These are phyloP conservation scores for Ctenodactylus gundi DNA, from an alignment of 2,113 vertebrate genomes.

Conservation along the genomic window DNA sequence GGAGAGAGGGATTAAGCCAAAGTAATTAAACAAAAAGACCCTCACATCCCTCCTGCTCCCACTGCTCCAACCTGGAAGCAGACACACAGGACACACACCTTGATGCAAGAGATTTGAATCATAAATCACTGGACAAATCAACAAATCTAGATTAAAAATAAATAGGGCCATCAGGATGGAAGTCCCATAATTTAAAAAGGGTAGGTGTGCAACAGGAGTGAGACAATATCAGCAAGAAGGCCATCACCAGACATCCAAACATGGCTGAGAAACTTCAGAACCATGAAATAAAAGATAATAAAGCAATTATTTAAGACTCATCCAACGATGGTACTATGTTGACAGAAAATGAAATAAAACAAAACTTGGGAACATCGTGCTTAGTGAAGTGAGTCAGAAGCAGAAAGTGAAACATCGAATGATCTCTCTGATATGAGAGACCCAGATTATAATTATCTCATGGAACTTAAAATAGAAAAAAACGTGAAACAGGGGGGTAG, in stretches of 20 bases:
- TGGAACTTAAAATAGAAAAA: too few relatives aligned
- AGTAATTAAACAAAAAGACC: background rate
- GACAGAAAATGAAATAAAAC: too few relatives aligned
- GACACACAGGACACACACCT: background rate
- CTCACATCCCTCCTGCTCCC: background rate
- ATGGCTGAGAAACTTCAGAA: background rate
- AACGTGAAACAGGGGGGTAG: too few relatives aligned
- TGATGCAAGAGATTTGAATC: too few relatives aligned
- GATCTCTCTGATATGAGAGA: too few relatives aligned
- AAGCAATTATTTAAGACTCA: too few relatives aligned
- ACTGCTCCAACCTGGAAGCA: too few relatives aligned
- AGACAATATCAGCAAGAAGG: background rate
- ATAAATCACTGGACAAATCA: background rate
- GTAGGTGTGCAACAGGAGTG: background rate
- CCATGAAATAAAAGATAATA: background rate
- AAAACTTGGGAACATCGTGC: too few relatives aligned
- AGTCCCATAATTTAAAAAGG: background rate
- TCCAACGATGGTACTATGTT: too few relatives aligned
- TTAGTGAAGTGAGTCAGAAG: too few relatives aligned
- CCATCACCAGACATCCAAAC: background rate
- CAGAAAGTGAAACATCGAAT: too few relatives aligned
- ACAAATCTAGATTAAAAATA: background rate
- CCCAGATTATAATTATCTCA: too few relatives aligned
- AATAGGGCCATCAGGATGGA: background rate
- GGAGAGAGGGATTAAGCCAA: background rate